Percentiles rank a stretch among this genome's conserved stretches.
Conservation (phyloP, 1,140 invertebrate species). For the Leptinotarsa texana region DNA sequence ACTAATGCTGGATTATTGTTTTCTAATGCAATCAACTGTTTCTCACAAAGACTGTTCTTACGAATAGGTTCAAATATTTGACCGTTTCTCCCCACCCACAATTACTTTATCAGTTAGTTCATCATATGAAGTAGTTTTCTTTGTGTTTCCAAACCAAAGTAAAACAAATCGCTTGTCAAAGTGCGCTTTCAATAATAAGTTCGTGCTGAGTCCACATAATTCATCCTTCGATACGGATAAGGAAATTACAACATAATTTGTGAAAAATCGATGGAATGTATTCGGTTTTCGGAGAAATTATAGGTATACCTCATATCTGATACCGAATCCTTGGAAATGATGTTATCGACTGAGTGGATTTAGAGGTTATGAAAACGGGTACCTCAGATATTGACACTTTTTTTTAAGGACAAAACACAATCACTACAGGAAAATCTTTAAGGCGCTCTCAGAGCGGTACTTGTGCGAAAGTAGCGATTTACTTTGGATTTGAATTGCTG, state of each 20-base stretch:
- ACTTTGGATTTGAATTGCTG: too few species aligned
- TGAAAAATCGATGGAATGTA: constrained; percentile 47
- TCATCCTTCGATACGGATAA: constrained; percentile 51
- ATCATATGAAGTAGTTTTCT: background rate
- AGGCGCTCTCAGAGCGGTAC: too few species aligned
- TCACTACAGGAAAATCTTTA: too few species aligned
- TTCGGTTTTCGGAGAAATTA: constrained; percentile 46
- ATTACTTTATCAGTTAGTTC: background rate
- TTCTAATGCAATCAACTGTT: too few species aligned
- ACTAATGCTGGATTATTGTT: too few species aligned
- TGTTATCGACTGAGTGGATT: constrained; percentile 6
- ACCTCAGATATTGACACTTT: too few species aligned
- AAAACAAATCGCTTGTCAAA: constrained; percentile 55
- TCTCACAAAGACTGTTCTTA: too few species aligned
- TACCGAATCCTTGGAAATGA: constrained; percentile 21
- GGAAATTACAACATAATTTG: constrained; percentile 52
- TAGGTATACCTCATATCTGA: constrained; percentile 44
- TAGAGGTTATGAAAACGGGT: constrained; percentile 16
- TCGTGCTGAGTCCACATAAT: constrained; percentile 53
- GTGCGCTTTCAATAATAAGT: constrained; percentile 54
- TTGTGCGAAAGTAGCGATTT: too few species aligned
- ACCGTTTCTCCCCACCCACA: too few species aligned
- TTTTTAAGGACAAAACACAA: too few species aligned
- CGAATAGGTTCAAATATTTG: too few species aligned
- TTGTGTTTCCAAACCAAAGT: constrained; percentile 35